phyloP scores from a whole-genome alignment of 2,113 vertebrate genomes.

The Amblyopsis rosae region DNA sequence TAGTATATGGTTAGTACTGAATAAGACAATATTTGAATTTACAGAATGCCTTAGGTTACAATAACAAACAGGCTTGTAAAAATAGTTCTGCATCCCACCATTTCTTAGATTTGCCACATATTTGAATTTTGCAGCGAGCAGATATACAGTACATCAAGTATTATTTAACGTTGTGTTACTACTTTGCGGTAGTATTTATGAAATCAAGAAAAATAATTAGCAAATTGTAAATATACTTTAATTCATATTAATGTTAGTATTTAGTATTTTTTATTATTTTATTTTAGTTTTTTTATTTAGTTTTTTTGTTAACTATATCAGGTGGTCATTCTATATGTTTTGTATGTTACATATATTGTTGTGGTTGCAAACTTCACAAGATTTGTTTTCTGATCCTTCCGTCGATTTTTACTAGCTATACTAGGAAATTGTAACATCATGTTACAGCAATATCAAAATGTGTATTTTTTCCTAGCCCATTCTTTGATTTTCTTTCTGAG shows the following conservation, averaged over 20 bases:
- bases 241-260: background rate
- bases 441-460: no score
- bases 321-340: conserved; percentile 23
- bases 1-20: background rate
- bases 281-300: conserved; percentile 29
- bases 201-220: no score
- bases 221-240: background rate
- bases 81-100: no score
- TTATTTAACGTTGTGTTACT: conserved; percentile 9
- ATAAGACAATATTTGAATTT: conserved; percentile 13
- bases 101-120: background rate
- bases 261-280: conserved; percentile 15
- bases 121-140: no score
- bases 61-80: no score
- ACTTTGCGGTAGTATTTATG: background rate
- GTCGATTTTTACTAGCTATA: no score
- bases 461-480: no score
- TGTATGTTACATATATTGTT: conserved; percentile 26
- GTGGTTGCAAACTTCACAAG: conserved; percentile 23
- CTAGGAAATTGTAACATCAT: no score
- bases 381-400: no score
- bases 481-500: conserved; percentile 4
- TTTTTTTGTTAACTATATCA: background rate
- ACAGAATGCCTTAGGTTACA: background rate
- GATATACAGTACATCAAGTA: background rate